Evolutionary conservation across 2,888 invertebrate species (phyloP).

Genomic region (Rhagonycha lutea): DNA sequence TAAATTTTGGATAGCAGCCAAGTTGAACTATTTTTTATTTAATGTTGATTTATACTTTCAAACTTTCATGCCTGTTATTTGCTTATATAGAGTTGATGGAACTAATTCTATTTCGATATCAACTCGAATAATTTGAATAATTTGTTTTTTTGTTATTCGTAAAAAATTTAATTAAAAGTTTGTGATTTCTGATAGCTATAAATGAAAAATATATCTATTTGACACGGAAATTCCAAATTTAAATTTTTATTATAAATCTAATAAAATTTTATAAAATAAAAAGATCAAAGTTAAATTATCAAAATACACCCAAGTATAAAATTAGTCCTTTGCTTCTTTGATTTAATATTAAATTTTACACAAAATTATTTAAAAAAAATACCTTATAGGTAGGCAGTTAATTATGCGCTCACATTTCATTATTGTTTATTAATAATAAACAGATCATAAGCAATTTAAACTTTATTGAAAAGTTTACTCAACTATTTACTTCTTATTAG

Average conservation of each 20-base stretch:
- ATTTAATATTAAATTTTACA: not conserved
- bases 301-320: not conserved
- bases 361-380: not conserved
- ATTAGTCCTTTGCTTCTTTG: not conserved
- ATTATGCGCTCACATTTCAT: not conserved
- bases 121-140: not conserved
- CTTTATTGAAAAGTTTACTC: not conserved
- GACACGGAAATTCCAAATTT: not conserved
- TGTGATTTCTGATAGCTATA: not conserved
- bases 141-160: not conserved
- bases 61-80: not conserved
- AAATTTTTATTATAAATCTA: not conserved
- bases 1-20: not conserved
- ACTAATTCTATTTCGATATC: not conserved
- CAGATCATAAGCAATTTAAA: not conserved
- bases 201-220: not conserved
- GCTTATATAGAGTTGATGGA: not conserved
- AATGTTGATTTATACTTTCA: not conserved
- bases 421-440: not conserved
- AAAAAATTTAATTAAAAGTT: not conserved
- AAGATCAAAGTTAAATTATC: not conserved
- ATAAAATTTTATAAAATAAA: not conserved
- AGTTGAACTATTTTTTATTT: not conserved
- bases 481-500: conserved; percentile 10
- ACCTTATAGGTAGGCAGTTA: not conserved